These are phyloP conservation scores for Stegastes partitus DNA, from an alignment of 2,113 vertebrate species.

Conservation along the genomic window DNA sequence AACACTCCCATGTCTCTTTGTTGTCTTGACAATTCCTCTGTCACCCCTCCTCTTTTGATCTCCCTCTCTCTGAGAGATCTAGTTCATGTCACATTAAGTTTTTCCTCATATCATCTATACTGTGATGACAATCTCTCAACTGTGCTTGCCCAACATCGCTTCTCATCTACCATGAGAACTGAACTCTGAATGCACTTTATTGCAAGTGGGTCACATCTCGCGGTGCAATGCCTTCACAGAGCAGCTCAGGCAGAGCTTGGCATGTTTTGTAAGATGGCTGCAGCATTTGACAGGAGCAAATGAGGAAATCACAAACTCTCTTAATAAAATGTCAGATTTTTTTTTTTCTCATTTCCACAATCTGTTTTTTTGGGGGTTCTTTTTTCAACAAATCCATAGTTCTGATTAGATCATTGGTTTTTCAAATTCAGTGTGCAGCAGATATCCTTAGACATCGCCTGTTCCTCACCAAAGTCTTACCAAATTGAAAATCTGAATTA, in stretches of 20 bases:
- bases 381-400: not conserved
- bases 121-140: slow-evolving; percentile 88
- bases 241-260: slow-evolving; percentile 72
- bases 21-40: slow-evolving; percentile 73
- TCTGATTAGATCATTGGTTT: slow-evolving; percentile 1
- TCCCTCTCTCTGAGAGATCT: slow-evolving; percentile 44
- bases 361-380: slow-evolving; percentile 13
- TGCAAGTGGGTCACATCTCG: slow-evolving; percentile 82
- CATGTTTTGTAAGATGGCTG: slow-evolving; percentile 65
- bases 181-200: slow-evolving; percentile 86
- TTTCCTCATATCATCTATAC: slow-evolving; percentile 79
- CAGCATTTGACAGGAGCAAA: slow-evolving; percentile 61
- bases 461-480: not conserved
- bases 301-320: slow-evolving; percentile 52
- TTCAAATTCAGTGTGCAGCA: not conserved
- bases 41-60: slow-evolving; percentile 50
- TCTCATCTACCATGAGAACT: slow-evolving; percentile 80
- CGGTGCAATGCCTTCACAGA: slow-evolving; percentile 73
- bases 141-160: slow-evolving; percentile 79
- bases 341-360: slow-evolving; percentile 16
- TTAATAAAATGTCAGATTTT: slow-evolving; percentile 54
- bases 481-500: slow-evolving; percentile 8
- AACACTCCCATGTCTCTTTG: slow-evolving; percentile 71
- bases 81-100: slow-evolving; percentile 73
- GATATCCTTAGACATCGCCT: not conserved